Conservation (phyloP, 2,888 invertebrate genomes). For the Phortica magna region DNA sequence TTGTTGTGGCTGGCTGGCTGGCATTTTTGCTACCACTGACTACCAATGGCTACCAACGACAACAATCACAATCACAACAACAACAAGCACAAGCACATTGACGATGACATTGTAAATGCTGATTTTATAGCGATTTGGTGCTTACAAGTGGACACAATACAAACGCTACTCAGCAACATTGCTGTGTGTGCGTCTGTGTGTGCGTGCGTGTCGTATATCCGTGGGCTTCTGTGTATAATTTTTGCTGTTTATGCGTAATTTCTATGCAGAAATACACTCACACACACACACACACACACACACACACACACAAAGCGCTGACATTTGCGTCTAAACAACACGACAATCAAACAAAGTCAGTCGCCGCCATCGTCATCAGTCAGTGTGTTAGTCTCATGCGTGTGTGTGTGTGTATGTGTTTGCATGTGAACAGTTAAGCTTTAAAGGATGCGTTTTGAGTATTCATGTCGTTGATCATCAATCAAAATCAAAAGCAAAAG, state of each 20-base stretch:
- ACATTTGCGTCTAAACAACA: conserved; percentile 22
- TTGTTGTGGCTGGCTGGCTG: conserved; percentile 19
- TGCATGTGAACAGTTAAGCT: background rate
- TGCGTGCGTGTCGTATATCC: too few species aligned
- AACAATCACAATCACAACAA: too few species aligned
- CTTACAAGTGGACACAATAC: conserved; percentile 15
- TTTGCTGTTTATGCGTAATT: conserved; percentile 66
- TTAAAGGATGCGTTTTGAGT: conserved; percentile 30
- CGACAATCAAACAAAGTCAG: conserved; percentile 13
- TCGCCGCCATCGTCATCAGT: background rate
- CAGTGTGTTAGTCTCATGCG: background rate
- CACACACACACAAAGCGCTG: background rate
- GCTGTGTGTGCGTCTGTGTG: conserved; percentile 21
- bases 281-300: conserved; percentile 7
- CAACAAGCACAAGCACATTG: too few species aligned
- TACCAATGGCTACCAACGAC: conserved; percentile 35
- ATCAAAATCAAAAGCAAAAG: conserved; percentile 76
- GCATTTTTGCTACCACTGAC: conserved; percentile 24
- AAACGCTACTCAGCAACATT: background rate
- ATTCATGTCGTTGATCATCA: conserved; percentile 68
- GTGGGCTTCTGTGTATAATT: too few species aligned
- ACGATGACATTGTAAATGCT: conserved; percentile 48
- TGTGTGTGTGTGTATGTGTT: background rate
- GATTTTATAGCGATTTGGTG: conserved; percentile 35
- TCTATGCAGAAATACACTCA: conserved; percentile 56